phyloP scores from a whole-genome alignment of 2,113 vertebrate genomes.

The Nestor notabilis region DNA sequence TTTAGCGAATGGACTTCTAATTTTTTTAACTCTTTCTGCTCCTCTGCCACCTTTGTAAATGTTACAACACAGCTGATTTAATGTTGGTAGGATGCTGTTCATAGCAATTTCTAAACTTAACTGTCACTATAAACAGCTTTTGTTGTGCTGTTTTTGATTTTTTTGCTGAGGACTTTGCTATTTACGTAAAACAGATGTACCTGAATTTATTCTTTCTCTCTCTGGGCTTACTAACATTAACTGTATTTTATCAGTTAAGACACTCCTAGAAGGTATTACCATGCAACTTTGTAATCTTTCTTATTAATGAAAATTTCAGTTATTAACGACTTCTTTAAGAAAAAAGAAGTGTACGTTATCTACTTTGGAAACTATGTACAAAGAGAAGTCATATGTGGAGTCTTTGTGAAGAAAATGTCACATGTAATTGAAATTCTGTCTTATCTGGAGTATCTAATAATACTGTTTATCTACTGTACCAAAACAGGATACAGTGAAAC shows the following conservation, averaged over 20 bases:
- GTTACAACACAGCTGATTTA: constrained; percentile 43
- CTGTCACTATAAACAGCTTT: constrained; percentile 1
- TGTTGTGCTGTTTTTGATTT: neutral
- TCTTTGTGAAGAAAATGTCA: neutral
- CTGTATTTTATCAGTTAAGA: neutral
- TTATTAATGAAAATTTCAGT: neutral
- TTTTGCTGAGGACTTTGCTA: neutral
- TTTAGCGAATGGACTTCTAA: constrained; percentile 5
- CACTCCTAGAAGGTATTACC: neutral
- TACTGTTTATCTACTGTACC: neutral
- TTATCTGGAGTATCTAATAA: neutral
- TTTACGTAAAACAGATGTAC: neutral
- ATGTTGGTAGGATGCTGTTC: constrained; percentile 34
- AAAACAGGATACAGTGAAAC: neutral
- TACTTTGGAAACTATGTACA: neutral
- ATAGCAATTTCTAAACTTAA: constrained; percentile 36
- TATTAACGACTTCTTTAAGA: neutral
- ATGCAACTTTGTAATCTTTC: neutral
- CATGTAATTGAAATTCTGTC: neutral
- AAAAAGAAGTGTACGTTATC: neutral
- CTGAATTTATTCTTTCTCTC: neutral
- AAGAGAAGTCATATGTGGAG: neutral
- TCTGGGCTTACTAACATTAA: neutral
- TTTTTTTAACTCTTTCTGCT: neutral
- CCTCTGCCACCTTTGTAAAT: neutral